Evolutionary conservation across 1,140 invertebrate genomes (phyloP), one percentile per base, ranked within the genome.

Genomic region (Octopus bimaculoides): DNA sequence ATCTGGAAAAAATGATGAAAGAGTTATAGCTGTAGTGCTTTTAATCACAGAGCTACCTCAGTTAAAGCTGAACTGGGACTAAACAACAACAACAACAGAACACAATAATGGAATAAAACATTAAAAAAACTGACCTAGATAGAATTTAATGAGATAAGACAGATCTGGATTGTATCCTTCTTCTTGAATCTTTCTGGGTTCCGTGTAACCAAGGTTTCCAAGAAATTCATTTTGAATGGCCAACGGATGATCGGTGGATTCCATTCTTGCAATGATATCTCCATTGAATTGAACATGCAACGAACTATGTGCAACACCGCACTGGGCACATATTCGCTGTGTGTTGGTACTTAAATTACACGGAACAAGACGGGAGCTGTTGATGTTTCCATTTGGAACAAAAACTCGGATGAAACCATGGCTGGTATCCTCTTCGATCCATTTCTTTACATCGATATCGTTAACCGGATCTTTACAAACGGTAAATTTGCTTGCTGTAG

Each of bases 271-370:
- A 75, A 90, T 90, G 53, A 90, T 87, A 83, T 90, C 88, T 4
- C 89, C 89, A 82, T 89, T 88, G 56, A 88, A 82, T 77, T 90
- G 89, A 17, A 89, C 86, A 78, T 90, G 89, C 52, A 90, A 82
- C 4, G 88, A 84, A 78, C 89, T 90, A 14, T 83, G 83, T 1
- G 88, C 87, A 66, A 88, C 82, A 8, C 85, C 87, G 77, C 87
- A 84, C 81, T 87, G 84, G 41, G 84, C 77, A 81, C 89, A 89
- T 10, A 90, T 84, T 77, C 88, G 86, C 75, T 89, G 87, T 20
- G 88, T 86, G n/a, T 87, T 84, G 0, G 89, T 90, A 5, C 84
- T 86, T 12, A 90, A 77, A 4, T 85, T 87, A 78, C 86, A 89
- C 9, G 88, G 89, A 61, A 89, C 86, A 61, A 90, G 78, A 52